These are phyloP conservation scores for Hyppa rectilinea DNA, from an alignment of 2,888 invertebrate genomes.

Conservation along the genomic window DNA sequence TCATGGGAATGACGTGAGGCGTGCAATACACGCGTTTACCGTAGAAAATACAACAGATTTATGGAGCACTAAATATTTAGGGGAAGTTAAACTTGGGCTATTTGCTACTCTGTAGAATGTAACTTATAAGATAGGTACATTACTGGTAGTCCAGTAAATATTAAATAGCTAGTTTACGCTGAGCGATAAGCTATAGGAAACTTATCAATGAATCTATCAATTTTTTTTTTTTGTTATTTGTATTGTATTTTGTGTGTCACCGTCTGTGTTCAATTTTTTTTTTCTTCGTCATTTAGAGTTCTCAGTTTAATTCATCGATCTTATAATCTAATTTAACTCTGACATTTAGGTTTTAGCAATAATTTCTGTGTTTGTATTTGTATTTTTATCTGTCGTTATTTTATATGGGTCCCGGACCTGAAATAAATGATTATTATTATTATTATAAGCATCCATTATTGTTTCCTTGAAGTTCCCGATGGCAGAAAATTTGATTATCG, in stretches of 20 bases:
- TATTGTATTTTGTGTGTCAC: no score
- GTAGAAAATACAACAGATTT: conserved; percentile 65
- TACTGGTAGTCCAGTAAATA: neutral
- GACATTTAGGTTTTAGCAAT: no score
- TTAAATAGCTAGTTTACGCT: conserved; percentile 14
- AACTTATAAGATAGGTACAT: neutral
- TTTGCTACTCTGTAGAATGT: conserved; percentile 28
- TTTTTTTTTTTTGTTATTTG: no score
- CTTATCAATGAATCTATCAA: conserved; percentile 9
- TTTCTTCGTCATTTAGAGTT: no score
- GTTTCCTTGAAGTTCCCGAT: neutral
- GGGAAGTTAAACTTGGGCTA: conserved; percentile 42
- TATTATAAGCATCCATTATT: neutral
- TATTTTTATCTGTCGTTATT: no score
- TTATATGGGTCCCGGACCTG: no score
- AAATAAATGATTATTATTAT: no score
- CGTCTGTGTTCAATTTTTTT: no score
- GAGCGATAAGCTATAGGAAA: conserved; percentile 2
- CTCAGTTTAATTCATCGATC: no score
- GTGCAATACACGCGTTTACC: conserved; percentile 77
- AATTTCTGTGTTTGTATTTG: no score
- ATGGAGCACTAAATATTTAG: conserved; percentile 59
- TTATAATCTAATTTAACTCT: no score
- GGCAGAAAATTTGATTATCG: neutral
- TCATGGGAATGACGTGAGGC: conserved; percentile 81